These are phyloP conservation scores for Syngnathus scovelli DNA, from an alignment of 2,113 vertebrate species.

Conservation along the genomic window DNA sequence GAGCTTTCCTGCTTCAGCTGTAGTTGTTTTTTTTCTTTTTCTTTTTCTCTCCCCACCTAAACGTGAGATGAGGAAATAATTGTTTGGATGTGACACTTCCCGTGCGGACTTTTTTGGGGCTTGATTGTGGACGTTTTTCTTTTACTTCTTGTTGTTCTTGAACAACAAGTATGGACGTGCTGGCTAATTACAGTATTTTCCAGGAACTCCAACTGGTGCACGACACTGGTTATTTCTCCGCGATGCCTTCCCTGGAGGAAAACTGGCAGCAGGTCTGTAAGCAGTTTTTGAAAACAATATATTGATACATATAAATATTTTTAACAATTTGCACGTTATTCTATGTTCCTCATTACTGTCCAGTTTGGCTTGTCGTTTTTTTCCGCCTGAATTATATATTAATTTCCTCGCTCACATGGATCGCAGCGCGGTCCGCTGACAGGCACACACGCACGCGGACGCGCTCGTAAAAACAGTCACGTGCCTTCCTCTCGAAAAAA, in stretches of 20 bases:
- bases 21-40: not conserved
- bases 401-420: slow-evolving; percentile 4
- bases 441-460: not conserved
- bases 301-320: not conserved
- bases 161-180: slow-evolving; percentile 87
- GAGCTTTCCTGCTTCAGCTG: not conserved
- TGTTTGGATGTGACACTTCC: slow-evolving; percentile 5
- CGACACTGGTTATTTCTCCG: slow-evolving; percentile 99
- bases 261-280: slow-evolving; percentile 98
- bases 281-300: not conserved
- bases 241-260: slow-evolving; percentile 98
- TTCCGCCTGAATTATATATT: not conserved
- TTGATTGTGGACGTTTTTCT: not conserved
- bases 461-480: not conserved
- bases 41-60: not conserved
- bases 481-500: too few species aligned
- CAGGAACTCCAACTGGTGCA: slow-evolving; percentile 99
- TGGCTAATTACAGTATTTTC: slow-evolving; percentile 99
- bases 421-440: slow-evolving; percentile 5
- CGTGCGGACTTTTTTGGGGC: not conserved
- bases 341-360: not conserved
- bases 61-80: slow-evolving; percentile 1
- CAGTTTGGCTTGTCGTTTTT: not conserved
- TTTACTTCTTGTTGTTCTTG: not conserved
- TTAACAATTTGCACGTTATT: not conserved